Percentiles rank a stretch among this genome's conserved stretches.
phyloP scores from a whole-genome alignment of 2,797 vertebrate genomes.

The Labroides dimidiatus region DNA sequence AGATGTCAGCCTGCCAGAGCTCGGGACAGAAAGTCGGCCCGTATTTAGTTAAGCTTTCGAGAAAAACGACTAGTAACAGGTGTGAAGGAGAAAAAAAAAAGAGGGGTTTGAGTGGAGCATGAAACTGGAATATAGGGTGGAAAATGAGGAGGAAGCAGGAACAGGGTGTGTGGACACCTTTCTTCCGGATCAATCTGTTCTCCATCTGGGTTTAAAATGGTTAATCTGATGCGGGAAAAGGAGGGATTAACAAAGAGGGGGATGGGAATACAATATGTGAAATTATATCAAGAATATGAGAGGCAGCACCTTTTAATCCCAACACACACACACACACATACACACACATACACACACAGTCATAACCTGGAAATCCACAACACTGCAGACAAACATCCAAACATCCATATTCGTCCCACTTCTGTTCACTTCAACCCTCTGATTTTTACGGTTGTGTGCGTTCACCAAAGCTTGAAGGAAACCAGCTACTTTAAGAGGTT shows the following conservation, averaged over 20 bases:
- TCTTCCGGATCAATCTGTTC: conserved; percentile 59
- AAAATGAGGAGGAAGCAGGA: conserved; percentile 53
- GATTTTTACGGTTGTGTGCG: background rate
- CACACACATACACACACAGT: conserved; percentile 11
- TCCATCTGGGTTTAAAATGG: conserved; percentile 43
- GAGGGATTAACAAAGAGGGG: conserved; percentile 45
- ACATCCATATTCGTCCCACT: conserved; percentile 12
- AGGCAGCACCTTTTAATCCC: conserved; percentile 28
- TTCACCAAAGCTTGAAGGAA: conserved; percentile 41
- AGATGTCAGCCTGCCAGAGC: conserved; percentile 73
- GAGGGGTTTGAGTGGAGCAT: conserved; percentile 10
- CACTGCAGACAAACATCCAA: background rate
- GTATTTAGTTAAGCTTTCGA: conserved; percentile 71
- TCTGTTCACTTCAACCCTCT: background rate
- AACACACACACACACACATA: conserved; percentile 8
- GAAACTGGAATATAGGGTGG: conserved; percentile 34
- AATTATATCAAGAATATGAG: conserved; percentile 14
- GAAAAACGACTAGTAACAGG: conserved; percentile 80
- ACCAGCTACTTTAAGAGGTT: conserved; percentile 44
- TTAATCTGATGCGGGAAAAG: conserved; percentile 44
- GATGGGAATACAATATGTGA: background rate
- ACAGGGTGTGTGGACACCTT: conserved; percentile 28
- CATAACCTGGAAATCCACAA: conserved; percentile 28
- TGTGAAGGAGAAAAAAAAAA: conserved; percentile 58
- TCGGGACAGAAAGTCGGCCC: conserved; percentile 72